Conservation (phyloP, 2,888 invertebrate species). For the Alloscopus bannaensis region DNA sequence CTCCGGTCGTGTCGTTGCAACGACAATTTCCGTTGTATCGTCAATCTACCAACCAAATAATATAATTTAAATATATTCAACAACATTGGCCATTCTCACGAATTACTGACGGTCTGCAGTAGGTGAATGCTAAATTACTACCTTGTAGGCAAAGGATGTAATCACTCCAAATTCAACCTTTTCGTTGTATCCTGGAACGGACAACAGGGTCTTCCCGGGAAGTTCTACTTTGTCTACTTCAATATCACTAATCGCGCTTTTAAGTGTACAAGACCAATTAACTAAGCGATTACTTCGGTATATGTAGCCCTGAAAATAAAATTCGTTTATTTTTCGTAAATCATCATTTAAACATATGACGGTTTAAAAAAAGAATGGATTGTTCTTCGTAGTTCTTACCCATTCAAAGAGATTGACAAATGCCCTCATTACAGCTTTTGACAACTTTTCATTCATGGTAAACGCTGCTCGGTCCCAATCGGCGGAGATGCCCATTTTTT, state of each 20-base stretch:
- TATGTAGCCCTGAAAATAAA: conserved; percentile 82
- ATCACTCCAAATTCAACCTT: conserved; percentile 96
- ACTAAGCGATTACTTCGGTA: conserved; percentile 96
- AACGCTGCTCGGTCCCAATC: conserved; percentile 97
- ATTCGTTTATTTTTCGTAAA: neutral
- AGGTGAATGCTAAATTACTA: conserved; percentile 74
- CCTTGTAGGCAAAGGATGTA: conserved; percentile 92
- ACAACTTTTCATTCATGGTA: conserved; percentile 95
- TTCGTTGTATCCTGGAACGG: conserved; percentile 93
- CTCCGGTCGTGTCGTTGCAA: conserved; percentile 98
- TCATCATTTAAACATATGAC: neutral
- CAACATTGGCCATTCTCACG: neutral
- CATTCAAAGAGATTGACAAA: conserved; percentile 91
- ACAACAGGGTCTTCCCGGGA: conserved; percentile 87
- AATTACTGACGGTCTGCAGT: neutral
- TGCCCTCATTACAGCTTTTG: conserved; percentile 93
- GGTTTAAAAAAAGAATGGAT: neutral
- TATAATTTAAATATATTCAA: conserved; percentile 2
- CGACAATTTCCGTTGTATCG: conserved; percentile 86
- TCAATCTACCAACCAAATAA: conserved; percentile 73
- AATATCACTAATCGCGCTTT: conserved; percentile 99
- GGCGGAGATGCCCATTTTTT: conserved; percentile 90
- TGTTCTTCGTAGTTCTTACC: conserved; percentile 71
- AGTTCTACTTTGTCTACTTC: conserved; percentile 97
- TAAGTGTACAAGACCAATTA: conserved; percentile 98